Evolutionary conservation across 2,888 invertebrate genomes (phyloP), one percentile per base, ranked within the genome.

Genomic region (Eugnorisma glareosa): DNA sequence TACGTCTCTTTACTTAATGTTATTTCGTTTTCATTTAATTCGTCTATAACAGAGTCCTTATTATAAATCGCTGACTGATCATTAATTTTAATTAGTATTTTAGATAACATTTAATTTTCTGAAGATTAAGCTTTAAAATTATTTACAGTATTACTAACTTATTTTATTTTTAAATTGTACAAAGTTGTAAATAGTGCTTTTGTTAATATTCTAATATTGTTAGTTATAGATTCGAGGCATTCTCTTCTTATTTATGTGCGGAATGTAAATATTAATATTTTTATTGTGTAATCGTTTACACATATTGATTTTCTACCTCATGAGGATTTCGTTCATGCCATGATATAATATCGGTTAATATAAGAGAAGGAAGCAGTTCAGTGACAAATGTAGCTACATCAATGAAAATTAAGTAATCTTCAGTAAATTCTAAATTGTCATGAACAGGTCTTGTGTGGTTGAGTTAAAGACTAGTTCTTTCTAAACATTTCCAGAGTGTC

Each of bases 91-190:
- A 90, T 85, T 86, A 85, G 79, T 85, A 82, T 79, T 83, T 79
- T 85, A 83, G 82, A 81, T 83, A 77, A 84, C 75, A 78, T 90
- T 88, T 81, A 84, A 86, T 86, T 85, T 91, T 94, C 91, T 93
- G 90, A 93, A 89, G 81, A 89, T 89, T 94, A 93, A 95, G 95
- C 95, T 94, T 96, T 96, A 96, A 96, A 93, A 90, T 93, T 95
- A 93, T 96, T 96, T 95, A 96, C 96, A 96, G 96, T 96, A 96
- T 96, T 96, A 96, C 93, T 96, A 96, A 96, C 93, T 95, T 96
- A 95, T 95, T 95, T 94, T 94, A 93, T 90, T 93, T 89, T 89
- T 88, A 88, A 81, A 64, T 64, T 96, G 95, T 95, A 96, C 87
- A 96, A 94, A 95, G 85, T 83, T 96, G 96, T 96, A 96, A 92